These are phyloP conservation scores for Paradoxurus hermaphroditus DNA, from an alignment of 2,113 vertebrate species.

Conservation along the genomic window DNA sequence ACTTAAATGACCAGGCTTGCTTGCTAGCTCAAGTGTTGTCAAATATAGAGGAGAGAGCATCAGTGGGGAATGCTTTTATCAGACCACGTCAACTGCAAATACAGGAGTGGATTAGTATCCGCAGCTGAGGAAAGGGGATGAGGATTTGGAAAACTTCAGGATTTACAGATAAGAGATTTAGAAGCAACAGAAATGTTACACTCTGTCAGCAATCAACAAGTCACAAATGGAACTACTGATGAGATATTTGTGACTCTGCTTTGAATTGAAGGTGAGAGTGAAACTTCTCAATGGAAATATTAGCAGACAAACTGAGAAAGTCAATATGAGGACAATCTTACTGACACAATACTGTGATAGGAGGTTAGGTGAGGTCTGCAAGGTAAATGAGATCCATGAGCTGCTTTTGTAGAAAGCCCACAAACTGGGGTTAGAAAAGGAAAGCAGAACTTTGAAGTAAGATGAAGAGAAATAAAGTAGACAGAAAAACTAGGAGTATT, in stretches of 20 bases:
- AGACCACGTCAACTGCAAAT: not conserved
- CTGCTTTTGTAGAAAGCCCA: not conserved
- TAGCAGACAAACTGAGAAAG: not conserved
- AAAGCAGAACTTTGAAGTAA: not conserved
- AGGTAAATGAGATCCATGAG: not conserved
- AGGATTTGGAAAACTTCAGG: not conserved
- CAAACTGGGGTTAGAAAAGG: not conserved
- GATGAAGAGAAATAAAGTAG: not conserved
- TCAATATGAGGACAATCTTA: not conserved
- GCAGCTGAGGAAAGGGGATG: not conserved
- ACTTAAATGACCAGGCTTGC: not conserved
- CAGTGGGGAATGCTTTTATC: rapidly evolving
- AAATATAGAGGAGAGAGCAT: not conserved
- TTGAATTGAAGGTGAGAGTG: not conserved
- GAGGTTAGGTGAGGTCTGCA: not conserved
- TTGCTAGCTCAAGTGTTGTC: not conserved
- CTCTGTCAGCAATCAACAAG: not conserved
- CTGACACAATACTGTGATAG: not conserved
- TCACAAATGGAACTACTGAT: not conserved
- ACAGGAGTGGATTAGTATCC: not conserved
- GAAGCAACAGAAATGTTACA: not conserved
- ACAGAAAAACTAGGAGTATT: not conserved
- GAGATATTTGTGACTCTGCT: not conserved
- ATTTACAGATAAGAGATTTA: not conserved
- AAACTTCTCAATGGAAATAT: not conserved